Evolutionary conservation across 2,888 invertebrate species (phyloP), one percentile per base, ranked within the genome.

Genomic region (Agrypnus murinus): DNA sequence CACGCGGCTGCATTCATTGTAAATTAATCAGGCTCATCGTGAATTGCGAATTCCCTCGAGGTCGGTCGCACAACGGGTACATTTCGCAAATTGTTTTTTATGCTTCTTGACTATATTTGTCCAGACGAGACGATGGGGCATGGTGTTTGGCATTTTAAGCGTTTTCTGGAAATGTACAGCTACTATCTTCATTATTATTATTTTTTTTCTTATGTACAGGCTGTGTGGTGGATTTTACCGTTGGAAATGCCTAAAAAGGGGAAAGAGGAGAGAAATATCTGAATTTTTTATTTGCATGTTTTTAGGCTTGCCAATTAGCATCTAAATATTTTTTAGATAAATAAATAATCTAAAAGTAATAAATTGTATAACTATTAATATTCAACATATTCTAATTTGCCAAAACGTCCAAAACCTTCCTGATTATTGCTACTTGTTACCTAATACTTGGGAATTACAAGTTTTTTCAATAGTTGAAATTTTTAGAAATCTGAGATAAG

Each of bases 71-170:
- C 46, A 46, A 46, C 46, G 46, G 46, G 31, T 36, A 17, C 14
- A 57, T 57, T 57, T 57, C 57, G 57, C 57, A 57, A 57, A 57
- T 57, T 38, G 57, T 17, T 57, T 57, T 40, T 43, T 43, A 17
- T 36, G 55, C 36, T 25, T n/a, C n/a, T n/a, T 36, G 36, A 15
- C 59, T 59, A 43, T 59, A 59, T 59, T 43, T 43, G 59, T 59
- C 19, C 43, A 40, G 59, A 32, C 36, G 36, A 38, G 59, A 25
- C 40, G 59, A 43, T 43, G 59, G 43, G 10, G 55, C 36, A 43
- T 43, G 59, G 43, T 15, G 55, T 55, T 55, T 55, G 55, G 17
- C 55, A 55, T 55, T 55, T 55, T 36, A 17, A 34, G 19, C 15
- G 55, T 36, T 55, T 55, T 34, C 36, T 34, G 36, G 36, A 55